A percentile compares a stretch with the other conserved stretches of the same genome.
Conservation (phyloP, 2,888 invertebrate genomes). For the Ctena decussata region DNA sequence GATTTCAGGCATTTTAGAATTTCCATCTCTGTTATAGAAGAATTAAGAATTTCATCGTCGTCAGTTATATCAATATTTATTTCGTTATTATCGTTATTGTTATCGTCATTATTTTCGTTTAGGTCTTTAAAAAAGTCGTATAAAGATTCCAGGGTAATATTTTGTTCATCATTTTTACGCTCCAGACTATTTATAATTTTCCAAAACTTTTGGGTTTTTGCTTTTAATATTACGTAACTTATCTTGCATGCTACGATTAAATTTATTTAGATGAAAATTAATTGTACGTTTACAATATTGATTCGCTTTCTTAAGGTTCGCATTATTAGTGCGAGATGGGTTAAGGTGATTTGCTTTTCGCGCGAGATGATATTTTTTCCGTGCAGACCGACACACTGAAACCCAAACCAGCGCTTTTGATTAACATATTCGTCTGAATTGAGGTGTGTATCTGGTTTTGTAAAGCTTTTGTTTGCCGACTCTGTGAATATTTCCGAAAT, state of each 20-base stretch:
- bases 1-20: too few species aligned
- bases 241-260: background rate
- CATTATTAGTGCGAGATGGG: background rate
- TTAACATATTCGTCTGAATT: background rate
- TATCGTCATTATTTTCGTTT: background rate
- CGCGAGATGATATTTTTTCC: background rate
- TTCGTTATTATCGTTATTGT: too few species aligned
- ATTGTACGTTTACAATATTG: background rate
- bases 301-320: background rate
- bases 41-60: too few species aligned
- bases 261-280: background rate
- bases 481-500: background rate
- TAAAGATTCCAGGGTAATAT: background rate
- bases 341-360: background rate
- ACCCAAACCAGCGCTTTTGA: background rate
- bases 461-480: background rate
- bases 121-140: background rate
- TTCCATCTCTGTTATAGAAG: too few species aligned
- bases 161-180: background rate
- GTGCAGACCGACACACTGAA: background rate
- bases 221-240: background rate
- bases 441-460: background rate
- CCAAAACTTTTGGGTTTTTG: background rate
- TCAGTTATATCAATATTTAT: too few species aligned
- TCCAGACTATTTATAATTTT: background rate